Evolutionary conservation across 2,888 invertebrate genomes (phyloP).

Genomic region (Archips crataeganus): DNA sequence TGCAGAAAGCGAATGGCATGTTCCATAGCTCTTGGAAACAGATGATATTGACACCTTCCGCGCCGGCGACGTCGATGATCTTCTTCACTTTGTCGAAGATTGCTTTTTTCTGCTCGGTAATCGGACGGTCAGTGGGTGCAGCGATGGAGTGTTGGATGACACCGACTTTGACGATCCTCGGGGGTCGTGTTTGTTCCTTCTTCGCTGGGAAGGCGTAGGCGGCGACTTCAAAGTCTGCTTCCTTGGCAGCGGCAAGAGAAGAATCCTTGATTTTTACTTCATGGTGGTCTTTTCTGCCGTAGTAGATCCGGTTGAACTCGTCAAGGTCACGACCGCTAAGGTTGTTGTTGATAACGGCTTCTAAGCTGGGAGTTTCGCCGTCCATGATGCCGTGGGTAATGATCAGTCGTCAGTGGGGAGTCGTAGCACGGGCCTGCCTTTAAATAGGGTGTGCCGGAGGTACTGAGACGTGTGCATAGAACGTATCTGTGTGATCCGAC

Average conservation of each 20-base stretch:
- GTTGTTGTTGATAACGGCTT: conserved; percentile 75
- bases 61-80: conserved; percentile 93
- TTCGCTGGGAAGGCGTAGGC: conserved; percentile 80
- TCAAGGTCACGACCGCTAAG: conserved; percentile 75
- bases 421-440: conserved; percentile 15
- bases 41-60: conserved; percentile 94
- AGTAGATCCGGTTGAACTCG: conserved; percentile 80
- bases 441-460: conserved; percentile 29
- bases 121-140: conserved; percentile 90
- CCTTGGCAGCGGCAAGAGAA: conserved; percentile 83
- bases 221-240: conserved; percentile 83
- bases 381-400: conserved; percentile 67
- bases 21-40: conserved; percentile 99
- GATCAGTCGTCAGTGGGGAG: conserved; percentile 54
- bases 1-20: conserved; percentile 99
- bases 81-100: conserved; percentile 91
- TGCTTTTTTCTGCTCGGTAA: conserved; percentile 92
- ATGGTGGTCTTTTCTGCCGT: conserved; percentile 70
- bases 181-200: conserved; percentile 85
- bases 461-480: conserved; percentile 53
- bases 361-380: conserved; percentile 77
- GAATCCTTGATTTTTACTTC: conserved; percentile 75
- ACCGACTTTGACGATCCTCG: conserved; percentile 93
- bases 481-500: conserved; percentile 59
- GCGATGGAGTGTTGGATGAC: conserved; percentile 95